phyloP scores from a whole-genome alignment of 2,113 vertebrate species.

The Illadopsis cleaveri region DNA sequence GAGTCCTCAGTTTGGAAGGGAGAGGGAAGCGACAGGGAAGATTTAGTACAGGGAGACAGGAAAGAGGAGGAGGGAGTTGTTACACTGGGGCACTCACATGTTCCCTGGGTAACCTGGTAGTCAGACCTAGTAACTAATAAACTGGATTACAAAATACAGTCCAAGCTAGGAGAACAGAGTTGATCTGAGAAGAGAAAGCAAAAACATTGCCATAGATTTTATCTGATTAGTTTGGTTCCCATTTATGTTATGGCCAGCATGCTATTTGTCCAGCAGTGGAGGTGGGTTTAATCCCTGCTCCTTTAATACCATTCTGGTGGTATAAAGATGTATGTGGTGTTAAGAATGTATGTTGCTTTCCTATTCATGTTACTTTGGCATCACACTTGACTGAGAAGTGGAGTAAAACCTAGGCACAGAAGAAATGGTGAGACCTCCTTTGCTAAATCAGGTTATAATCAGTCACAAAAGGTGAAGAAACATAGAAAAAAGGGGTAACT shows the following conservation, averaged over 20 bases:
- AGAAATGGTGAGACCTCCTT: not conserved
- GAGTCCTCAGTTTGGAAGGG: not conserved
- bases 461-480: not conserved
- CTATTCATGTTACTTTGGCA: not conserved
- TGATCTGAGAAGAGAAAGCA: not conserved
- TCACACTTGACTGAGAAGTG: not conserved
- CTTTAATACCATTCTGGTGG: not conserved
- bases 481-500: not conserved
- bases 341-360: not conserved
- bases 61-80: not conserved
- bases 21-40: fast-evolving
- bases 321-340: not conserved
- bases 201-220: not conserved
- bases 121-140: not conserved
- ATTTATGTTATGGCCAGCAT: not conserved
- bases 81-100: not conserved
- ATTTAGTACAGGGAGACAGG: not conserved
- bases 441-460: not conserved
- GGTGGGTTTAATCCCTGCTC: not conserved
- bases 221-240: not conserved
- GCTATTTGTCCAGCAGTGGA: not conserved
- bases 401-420: not conserved
- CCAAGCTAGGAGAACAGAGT: not conserved
- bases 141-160: not conserved
- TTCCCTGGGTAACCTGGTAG: not conserved